phyloP scores from a whole-genome alignment of 2,888 invertebrate species.

The Acanthosepion pharaonis region DNA sequence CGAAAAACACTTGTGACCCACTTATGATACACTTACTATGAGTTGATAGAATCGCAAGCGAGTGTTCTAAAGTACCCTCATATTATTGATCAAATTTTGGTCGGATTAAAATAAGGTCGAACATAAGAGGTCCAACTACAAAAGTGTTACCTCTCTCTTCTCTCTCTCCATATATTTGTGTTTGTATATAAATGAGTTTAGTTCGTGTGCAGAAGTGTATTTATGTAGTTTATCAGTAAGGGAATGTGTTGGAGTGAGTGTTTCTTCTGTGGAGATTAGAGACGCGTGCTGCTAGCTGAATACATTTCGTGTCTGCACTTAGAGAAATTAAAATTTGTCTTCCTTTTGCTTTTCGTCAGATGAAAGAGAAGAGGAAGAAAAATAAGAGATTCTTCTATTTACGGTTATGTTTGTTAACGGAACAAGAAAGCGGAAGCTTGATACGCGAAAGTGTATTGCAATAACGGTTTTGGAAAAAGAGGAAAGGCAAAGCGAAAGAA shows the following conservation, averaged over 20 bases:
- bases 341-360: neutral
- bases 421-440: neutral
- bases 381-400: neutral
- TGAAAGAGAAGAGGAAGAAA: neutral
- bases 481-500: no score
- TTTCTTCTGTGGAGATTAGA: neutral
- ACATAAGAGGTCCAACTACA: neutral
- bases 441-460: neutral
- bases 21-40: neutral
- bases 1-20: neutral
- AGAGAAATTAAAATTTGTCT: neutral
- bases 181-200: neutral
- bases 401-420: no score
- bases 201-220: neutral
- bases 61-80: neutral
- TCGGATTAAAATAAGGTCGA: neutral
- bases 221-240: neutral
- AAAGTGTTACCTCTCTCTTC: neutral
- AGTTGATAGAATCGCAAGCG: neutral
- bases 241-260: neutral
- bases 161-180: no score
- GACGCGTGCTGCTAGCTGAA: neutral
- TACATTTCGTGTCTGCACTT: neutral
- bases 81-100: neutral
- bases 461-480: no score